These are phyloP conservation scores for Epizoanthus rinbou DNA, from an alignment of 92 coral and sea anemone genomes.

Conservation along the genomic window DNA sequence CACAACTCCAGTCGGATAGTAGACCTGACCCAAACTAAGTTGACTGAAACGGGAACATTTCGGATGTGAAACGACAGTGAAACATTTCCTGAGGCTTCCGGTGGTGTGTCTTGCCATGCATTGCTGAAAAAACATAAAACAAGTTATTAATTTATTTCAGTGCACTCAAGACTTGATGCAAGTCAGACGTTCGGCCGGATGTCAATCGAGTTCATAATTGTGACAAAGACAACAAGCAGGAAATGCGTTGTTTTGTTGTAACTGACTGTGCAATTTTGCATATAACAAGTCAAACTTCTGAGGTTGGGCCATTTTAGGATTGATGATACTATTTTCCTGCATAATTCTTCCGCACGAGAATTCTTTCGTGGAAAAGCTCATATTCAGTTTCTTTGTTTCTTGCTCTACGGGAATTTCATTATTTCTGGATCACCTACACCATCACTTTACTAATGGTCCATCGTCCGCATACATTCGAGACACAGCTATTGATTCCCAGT, in stretches of 20 bases:
- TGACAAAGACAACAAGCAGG: neutral
- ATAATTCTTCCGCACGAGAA: no score
- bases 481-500: no score
- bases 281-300: no score
- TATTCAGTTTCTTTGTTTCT: no score
- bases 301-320: no score
- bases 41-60: neutral
- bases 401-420: no score
- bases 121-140: neutral
- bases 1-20: no score
- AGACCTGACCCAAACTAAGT: neutral
- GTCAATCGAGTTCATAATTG: conserved; percentile 1
- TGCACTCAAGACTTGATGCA: neutral
- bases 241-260: neutral
- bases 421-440: no score
- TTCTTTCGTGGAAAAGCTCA: no score
- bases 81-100: neutral
- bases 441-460: no score
- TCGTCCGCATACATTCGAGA: no score
- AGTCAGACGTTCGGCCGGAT: conserved; percentile 11
- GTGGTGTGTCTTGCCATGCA: neutral
- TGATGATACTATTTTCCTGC: no score
- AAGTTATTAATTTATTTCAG: conserved; percentile 10
- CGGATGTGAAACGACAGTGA: neutral
- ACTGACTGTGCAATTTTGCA: neutral